Evolutionary conservation across 2,888 invertebrate genomes (phyloP).

Genomic region (Horisme vitalbata): DNA sequence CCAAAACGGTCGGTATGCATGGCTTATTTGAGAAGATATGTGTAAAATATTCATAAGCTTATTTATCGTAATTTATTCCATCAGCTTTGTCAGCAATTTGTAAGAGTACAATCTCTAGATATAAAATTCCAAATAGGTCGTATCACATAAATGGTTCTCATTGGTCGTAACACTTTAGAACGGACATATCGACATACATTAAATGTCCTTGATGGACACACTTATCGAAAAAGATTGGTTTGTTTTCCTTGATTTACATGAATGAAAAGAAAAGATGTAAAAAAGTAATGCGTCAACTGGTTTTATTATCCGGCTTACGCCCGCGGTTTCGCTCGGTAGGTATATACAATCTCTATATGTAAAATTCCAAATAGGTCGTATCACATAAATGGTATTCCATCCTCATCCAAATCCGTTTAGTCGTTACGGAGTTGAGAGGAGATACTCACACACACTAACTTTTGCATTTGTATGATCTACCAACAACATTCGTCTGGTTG

Average conservation of each 20-base stretch:
- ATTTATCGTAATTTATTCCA: conserved; percentile 11
- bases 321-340: too few relatives aligned
- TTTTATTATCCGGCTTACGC: too few relatives aligned
- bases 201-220: too few relatives aligned
- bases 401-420: too few relatives aligned
- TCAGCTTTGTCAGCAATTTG: conserved; percentile 5
- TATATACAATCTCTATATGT: conserved; percentile 11
- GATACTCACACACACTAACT: too few relatives aligned
- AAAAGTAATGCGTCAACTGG: too few relatives aligned
- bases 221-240: too few relatives aligned
- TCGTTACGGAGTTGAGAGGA: too few relatives aligned
- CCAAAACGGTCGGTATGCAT: neutral
- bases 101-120: conserved; percentile 5
- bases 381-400: conserved; percentile 9
- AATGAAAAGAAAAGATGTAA: too few relatives aligned
- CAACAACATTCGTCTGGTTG: too few relatives aligned
- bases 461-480: too few relatives aligned
- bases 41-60: conserved; percentile 20
- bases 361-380: conserved; percentile 19
- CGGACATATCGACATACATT: neutral
- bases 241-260: too few relatives aligned
- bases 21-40: conserved; percentile 2
- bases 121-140: conserved; percentile 20
- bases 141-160: conserved; percentile 8
- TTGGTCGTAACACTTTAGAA: conserved; percentile 9